Percentiles rank a stretch among this genome's conserved stretches.
Conservation (phyloP, 2,888 invertebrate species). For the Drosophila koepferae region DNA sequence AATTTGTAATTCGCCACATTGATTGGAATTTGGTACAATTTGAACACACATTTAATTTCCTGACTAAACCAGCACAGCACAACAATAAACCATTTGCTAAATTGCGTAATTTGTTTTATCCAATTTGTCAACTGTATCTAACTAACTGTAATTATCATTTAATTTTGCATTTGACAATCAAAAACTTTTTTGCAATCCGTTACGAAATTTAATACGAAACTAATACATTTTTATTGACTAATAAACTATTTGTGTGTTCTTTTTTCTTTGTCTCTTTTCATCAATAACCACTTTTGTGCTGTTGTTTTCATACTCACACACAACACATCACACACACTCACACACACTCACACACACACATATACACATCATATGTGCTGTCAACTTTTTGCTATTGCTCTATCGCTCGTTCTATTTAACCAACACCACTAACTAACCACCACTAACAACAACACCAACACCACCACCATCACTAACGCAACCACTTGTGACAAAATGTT, state of each 20-base stretch:
- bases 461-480: conserved; percentile 9
- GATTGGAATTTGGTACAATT: neutral
- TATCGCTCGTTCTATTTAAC: conserved; percentile 33
- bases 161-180: conserved; percentile 2
- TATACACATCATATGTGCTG: conserved; percentile 40
- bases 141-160: conserved; percentile 10
- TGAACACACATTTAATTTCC: conserved; percentile 13
- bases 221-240: conserved; percentile 58
- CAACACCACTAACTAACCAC: neutral
- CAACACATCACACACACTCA: conserved; percentile 29
- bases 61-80: conserved; percentile 20
- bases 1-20: neutral
- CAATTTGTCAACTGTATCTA: conserved; percentile 15
- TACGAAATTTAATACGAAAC: conserved; percentile 16
- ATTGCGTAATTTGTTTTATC: conserved; percentile 1
- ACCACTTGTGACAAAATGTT: conserved; percentile 37
- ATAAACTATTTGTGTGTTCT: conserved; percentile 72
- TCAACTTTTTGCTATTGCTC: conserved; percentile 28
- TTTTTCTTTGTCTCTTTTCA: conserved; percentile 80
- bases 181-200: conserved; percentile 1
- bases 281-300: conserved; percentile 66
- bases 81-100: conserved; percentile 1
- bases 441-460: neutral
- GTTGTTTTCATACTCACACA: conserved; percentile 54
- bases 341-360: conserved; percentile 7